Evolutionary conservation across 2,113 vertebrate genomes (phyloP).

Genomic region (Ancistrus triradiatus): DNA sequence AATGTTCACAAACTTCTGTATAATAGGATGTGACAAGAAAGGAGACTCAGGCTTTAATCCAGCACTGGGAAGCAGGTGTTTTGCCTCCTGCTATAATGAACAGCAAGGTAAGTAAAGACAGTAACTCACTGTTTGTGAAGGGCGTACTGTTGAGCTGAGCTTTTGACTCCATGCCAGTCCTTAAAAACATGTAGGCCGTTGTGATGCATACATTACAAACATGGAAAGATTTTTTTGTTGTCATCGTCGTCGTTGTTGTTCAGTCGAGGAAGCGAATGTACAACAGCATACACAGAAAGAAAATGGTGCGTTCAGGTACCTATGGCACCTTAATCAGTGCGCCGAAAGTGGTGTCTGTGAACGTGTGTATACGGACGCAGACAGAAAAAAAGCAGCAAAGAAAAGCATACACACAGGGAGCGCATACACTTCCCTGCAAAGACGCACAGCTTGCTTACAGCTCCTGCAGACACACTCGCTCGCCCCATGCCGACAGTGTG

Average conservation of each 20-base stretch:
- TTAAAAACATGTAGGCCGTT: conserved; percentile 19
- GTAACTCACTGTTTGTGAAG: neutral
- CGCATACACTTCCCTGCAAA: conserved; percentile 48
- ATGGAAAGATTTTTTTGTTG: conserved; percentile 15
- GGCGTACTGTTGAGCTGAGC: neutral
- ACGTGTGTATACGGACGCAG: conserved; percentile 16
- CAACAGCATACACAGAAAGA: conserved; percentile 24
- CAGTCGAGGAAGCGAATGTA: conserved; percentile 24
- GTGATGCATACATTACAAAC: conserved; percentile 2
- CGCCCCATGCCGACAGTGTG: conserved; percentile 43
- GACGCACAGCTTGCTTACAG: conserved; percentile 35
- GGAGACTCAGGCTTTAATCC: too few relatives aligned
- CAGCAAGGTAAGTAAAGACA: neutral
- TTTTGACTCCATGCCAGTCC: neutral
- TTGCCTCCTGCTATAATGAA: neutral
- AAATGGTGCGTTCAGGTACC: conserved; percentile 36
- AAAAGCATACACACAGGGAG: conserved; percentile 44
- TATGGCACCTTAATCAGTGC: conserved; percentile 31
- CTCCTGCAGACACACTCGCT: conserved; percentile 14
- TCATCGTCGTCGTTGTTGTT: neutral
- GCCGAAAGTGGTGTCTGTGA: conserved; percentile 16
- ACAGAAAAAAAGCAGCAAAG: conserved; percentile 35
- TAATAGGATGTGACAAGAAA: conserved; percentile 2
- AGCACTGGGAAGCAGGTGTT: neutral
- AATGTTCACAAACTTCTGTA: conserved; percentile 13